phyloP scores from a whole-genome alignment of 2,113 vertebrate species.

The Struthio camelus region DNA sequence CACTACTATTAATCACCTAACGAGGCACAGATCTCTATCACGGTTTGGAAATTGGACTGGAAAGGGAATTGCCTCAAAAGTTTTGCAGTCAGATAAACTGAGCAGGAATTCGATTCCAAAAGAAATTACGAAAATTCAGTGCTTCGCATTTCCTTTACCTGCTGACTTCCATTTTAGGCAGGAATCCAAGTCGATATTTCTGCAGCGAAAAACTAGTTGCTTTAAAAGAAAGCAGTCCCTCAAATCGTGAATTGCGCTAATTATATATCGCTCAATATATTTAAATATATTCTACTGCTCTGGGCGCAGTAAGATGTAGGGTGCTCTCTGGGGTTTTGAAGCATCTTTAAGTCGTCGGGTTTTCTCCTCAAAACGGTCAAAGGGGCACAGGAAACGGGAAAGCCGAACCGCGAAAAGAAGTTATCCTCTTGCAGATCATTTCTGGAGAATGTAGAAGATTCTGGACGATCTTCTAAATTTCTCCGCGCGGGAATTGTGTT shows the following conservation, averaged over 20 bases:
- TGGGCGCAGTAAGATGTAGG: too few relatives aligned
- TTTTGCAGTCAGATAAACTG: neutral
- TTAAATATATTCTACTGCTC: neutral
- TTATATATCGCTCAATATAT: neutral
- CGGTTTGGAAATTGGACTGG: neutral
- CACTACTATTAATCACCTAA: neutral
- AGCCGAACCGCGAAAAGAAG: neutral
- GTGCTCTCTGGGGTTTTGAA: too few relatives aligned
- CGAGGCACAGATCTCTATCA: accelerated
- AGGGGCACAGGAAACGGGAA: neutral
- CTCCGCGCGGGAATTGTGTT: accelerated
- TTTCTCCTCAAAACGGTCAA: accelerated
- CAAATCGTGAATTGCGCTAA: neutral
- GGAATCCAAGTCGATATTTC: neutral
- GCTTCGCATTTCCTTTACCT: neutral
- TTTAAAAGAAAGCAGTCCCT: neutral
- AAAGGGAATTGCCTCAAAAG: neutral
- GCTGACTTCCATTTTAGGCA: neutral
- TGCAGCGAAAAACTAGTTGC: neutral
- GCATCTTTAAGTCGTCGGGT: neutral
- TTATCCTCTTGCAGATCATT: too few relatives aligned
- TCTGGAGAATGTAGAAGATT: neutral
- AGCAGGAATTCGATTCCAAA: neutral
- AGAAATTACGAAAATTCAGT: neutral
- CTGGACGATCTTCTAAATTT: neutral